Evolutionary conservation across 2,113 vertebrate genomes (phyloP).

Genomic region (Syngnathus floridae): DNA sequence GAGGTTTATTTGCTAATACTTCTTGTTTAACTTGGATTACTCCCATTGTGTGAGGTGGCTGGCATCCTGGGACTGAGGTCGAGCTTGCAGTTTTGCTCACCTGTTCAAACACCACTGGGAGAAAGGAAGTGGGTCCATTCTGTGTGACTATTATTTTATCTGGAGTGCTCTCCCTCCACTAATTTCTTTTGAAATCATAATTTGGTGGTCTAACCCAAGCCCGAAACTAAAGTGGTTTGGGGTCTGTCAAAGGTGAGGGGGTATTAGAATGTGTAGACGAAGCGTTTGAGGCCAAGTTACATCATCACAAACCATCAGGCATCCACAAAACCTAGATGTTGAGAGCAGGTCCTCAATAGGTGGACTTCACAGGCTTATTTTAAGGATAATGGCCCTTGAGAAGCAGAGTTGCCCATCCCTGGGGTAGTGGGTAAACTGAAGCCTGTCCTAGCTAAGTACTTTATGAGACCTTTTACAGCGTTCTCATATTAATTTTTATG

Average conservation of each 20-base stretch:
- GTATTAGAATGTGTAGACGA: slow-evolving; percentile 15
- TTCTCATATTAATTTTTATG: background rate
- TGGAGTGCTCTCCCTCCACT: slow-evolving; percentile 3
- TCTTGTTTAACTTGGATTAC: slow-evolving; percentile 62
- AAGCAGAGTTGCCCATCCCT: no score
- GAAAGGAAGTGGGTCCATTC: slow-evolving; percentile 65
- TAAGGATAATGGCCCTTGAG: no score
- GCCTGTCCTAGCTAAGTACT: no score
- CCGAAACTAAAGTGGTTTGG: slow-evolving; percentile 23
- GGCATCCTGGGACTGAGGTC: slow-evolving; percentile 51
- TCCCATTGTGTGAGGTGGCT: slow-evolving; percentile 47
- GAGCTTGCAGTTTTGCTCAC: slow-evolving; percentile 73
- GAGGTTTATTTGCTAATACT: slow-evolving; percentile 44
- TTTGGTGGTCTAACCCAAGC: slow-evolving; percentile 42
- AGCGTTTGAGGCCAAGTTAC: slow-evolving; percentile 26
- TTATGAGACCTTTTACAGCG: background rate
- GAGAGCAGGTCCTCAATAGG: background rate
- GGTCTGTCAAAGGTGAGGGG: slow-evolving; percentile 14
- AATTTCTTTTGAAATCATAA: slow-evolving; percentile 58
- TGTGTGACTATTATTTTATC: slow-evolving; percentile 49
- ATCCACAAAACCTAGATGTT: background rate
- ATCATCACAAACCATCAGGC: slow-evolving; percentile 23
- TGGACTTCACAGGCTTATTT: no score
- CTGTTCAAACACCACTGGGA: slow-evolving; percentile 68
- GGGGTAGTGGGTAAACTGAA: no score